Conservation (phyloP, 2,113 vertebrate genomes). For the Panurus biarmicus region DNA sequence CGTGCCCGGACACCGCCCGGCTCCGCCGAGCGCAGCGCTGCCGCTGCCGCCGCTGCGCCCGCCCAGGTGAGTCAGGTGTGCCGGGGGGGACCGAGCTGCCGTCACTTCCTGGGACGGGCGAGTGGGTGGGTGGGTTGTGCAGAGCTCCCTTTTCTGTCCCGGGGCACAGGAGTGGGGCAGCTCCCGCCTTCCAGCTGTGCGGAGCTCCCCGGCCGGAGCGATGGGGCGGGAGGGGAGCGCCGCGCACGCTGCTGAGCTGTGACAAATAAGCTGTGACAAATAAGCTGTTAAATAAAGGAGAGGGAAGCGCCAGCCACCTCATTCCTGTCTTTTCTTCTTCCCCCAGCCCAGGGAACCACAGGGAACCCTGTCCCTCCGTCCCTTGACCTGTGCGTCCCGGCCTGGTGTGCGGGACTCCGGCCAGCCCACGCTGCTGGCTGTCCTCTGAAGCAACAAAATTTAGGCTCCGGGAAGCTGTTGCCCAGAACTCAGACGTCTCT, state of each 20-base stretch:
- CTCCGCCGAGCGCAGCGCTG: constrained; percentile 54
- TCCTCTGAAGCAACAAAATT: accelerated
- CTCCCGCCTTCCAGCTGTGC: accelerated
- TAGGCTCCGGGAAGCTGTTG: neutral
- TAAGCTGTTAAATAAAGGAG: neutral
- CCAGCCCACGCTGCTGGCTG: neutral
- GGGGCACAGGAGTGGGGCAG: accelerated
- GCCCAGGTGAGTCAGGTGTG: constrained; percentile 77
- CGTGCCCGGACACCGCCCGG: neutral
- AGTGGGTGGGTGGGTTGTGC: neutral
- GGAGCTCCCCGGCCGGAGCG: accelerated
- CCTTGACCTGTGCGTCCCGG: accelerated
- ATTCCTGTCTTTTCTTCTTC: neutral
- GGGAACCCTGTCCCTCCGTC: neutral
- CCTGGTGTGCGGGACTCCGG: neutral
- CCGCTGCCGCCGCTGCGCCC: neutral
- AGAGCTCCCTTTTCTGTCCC: accelerated
- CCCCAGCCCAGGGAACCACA: neutral
- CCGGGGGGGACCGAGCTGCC: neutral
- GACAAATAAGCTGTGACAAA: neutral
- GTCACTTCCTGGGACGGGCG: constrained; percentile 70
- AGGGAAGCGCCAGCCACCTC: accelerated
- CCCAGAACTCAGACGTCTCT: accelerated
- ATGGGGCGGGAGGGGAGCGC: neutral
- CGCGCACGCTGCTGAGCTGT: neutral